phyloP scores from a whole-genome alignment of 2,797 vertebrate genomes.

The Esox lucius region DNA sequence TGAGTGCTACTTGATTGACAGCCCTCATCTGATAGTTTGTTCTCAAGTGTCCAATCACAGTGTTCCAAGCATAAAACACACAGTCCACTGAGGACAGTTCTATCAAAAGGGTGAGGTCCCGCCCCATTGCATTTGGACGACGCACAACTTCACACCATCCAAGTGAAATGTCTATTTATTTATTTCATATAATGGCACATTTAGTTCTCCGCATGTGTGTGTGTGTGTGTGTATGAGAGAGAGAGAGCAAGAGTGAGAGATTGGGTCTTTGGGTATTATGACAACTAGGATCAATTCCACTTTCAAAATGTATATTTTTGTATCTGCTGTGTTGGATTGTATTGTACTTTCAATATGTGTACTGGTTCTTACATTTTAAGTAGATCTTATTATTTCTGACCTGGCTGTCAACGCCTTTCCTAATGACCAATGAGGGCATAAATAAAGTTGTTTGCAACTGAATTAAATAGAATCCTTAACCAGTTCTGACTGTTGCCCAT shows the following conservation, averaged over 20 bases:
- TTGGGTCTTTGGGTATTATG: not conserved
- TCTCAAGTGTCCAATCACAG: no score
- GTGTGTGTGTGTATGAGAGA: not conserved
- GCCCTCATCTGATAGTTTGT: no score
- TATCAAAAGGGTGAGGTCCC: no score
- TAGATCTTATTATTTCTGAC: not conserved
- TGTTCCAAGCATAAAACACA: no score
- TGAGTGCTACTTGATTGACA: no score
- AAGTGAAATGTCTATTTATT: not conserved
- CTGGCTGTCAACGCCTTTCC: not conserved
- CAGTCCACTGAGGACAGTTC: no score
- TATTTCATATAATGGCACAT: no score
- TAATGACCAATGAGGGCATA: not conserved
- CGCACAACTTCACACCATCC: no score
- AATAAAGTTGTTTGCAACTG: not conserved
- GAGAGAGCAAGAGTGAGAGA: not conserved
- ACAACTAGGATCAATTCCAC: not conserved
- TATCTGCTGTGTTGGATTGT: no score
- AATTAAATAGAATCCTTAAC: not conserved
- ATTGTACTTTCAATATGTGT: not conserved
- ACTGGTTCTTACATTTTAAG: not conserved
- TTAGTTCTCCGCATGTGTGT: not conserved
- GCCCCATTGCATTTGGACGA: no score
- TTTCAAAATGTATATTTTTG: not conserved
- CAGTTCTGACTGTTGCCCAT: constrained; percentile 5